phyloP scores from a whole-genome alignment of 2,888 invertebrate species.

The Rotaria magnacalcarata region DNA sequence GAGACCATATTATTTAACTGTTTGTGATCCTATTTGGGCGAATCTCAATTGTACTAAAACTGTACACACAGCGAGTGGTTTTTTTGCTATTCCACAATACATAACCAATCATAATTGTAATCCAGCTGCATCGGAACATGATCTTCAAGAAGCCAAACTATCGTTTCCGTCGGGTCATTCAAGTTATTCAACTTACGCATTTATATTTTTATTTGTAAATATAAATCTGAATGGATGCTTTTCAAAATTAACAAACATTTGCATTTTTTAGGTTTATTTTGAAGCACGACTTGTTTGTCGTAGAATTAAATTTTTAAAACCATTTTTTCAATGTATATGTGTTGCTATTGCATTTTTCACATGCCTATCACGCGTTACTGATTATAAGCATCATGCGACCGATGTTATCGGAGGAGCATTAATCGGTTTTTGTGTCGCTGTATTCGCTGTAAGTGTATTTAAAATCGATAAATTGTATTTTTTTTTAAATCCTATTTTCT shows the following conservation, averaged over 20 bases:
- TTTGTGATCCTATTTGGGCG: conserved; percentile 38
- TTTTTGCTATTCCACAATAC: neutral
- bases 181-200: conserved; percentile 36
- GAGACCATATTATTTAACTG: conserved; percentile 44
- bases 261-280: conserved; percentile 12
- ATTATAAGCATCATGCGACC: conserved; percentile 41
- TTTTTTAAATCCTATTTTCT: neutral
- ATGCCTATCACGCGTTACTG: conserved; percentile 41
- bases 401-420: conserved; percentile 46
- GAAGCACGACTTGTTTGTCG: conserved; percentile 39
- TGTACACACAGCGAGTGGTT: neutral
- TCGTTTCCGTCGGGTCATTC: conserved; percentile 46
- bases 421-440: conserved; percentile 37
- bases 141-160: conserved; percentile 39
- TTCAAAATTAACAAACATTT: neutral
- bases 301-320: conserved; percentile 36
- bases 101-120: neutral
- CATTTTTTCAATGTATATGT: conserved; percentile 41
- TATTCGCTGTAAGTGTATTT: conserved; percentile 29
- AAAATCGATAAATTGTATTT: neutral
- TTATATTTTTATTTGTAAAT: conserved; percentile 41
- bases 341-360: conserved; percentile 40
- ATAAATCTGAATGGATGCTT: neutral
- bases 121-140: neutral
- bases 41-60: conserved; percentile 39